Base-by-base conservation (phyloP, 2,888 invertebrate species). In the Theretra japonica region DNA sequence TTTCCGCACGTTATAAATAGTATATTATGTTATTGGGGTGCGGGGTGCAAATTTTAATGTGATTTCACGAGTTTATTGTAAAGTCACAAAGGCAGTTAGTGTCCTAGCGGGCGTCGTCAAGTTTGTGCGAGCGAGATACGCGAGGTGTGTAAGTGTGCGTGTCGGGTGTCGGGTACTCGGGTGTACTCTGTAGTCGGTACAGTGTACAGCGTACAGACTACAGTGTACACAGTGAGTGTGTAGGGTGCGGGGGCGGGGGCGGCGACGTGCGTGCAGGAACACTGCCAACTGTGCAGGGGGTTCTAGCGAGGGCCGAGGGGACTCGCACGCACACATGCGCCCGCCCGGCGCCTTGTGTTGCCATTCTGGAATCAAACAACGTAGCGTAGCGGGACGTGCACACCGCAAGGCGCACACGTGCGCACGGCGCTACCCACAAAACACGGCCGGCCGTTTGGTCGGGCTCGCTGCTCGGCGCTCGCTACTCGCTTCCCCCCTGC, bases 361-460 rank as follows among this genome's bases (percentile, higher is more conserved):
- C 80, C 79, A 79, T 78, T 82, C 83, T 77, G 80, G 81, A 80
- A 81, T 79, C 80, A 83, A 81, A 82, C 83, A 80, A 75, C 75
- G 73, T 77, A 80, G 76, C 82, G 78, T 79, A 77, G 79, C 81
- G 77, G 78, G 78, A 76, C 82, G 80, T 85, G 80, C 88, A 88
- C 41, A 41, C 41, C 41, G 41, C 41, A 2, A 11, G 41, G 41
- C 41, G 41, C 41, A 41, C 89, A 88, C 88, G 85, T 85, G 86
- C 86, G 83, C 83, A 82, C 77, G 76, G 86, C 85, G 83, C 83
- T 82, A 78, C 78, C 79, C 82, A 86, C 87, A 84, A 83, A 83
- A 80, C 83, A 81, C 85, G 82, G 83, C 82, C 60, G 70, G 28
- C 60, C 60, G 60, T 41, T 70, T 69, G 80, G 72, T 73, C 68